Conservation (phyloP, 2,797 vertebrate species). For the Lates japonicus region DNA sequence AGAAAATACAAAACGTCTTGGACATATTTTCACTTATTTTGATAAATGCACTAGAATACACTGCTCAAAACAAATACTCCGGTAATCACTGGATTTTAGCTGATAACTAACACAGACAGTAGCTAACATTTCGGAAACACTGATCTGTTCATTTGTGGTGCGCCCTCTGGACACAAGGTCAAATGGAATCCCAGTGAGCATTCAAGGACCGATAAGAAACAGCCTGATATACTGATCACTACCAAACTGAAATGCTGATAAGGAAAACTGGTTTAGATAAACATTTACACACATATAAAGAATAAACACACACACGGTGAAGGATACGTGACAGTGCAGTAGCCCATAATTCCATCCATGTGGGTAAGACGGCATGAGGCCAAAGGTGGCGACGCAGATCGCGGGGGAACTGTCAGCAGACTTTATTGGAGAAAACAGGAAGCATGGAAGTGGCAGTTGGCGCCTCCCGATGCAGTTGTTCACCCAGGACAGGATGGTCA, state of each 20-base stretch:
- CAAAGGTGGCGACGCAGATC: constrained; percentile 82
- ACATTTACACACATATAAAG: background rate
- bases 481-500: constrained; percentile 99
- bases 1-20: background rate
- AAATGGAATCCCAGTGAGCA: constrained; percentile 97
- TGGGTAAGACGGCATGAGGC: constrained; percentile 89
- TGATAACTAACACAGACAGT: background rate
- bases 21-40: background rate
- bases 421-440: no score
- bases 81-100: no score
- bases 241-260: constrained; percentile 89
- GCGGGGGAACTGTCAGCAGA: constrained; percentile 94
- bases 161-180: constrained; percentile 94
- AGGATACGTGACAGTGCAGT: constrained; percentile 96
- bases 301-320: constrained; percentile 20
- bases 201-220: constrained; percentile 94
- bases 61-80: no score
- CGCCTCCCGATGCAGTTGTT: constrained; percentile 98
- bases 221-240: constrained; percentile 95
- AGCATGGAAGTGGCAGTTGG: constrained; percentile 98
- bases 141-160: constrained; percentile 98
- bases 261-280: constrained; percentile 72
- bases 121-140: constrained; percentile 29
- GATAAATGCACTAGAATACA: background rate
- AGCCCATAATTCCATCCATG: constrained; percentile 86